Base-by-base conservation (phyloP, 2,888 invertebrate genomes). In the Hirtodrosophila alboralis region DNA sequence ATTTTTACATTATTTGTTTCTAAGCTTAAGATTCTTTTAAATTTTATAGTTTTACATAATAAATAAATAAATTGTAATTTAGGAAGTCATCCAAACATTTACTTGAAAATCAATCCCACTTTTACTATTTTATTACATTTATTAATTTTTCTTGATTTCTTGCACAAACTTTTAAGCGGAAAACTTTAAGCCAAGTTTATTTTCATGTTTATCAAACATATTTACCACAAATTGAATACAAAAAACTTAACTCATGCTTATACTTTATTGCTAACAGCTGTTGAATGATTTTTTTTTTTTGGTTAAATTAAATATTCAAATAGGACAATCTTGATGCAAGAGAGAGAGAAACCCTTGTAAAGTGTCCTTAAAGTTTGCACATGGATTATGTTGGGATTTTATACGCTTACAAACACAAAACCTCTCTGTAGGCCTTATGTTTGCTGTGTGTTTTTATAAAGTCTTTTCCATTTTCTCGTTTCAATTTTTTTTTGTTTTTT, bases 331-430 rank as follows among this genome's bases (percentile, higher is more conserved):
- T 70, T 45, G 58, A 69, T 66, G 71, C 61, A n/a, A n/a, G n/a
- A n/a, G 56, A 21, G 16, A 37, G 13, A 26, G 18, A 37, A 43
- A 59, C 66, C 69, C 52, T 59, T 60, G 75, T 30, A 73, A 75
- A 76, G 66, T 73, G 77, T 77, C 81, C 81, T 80, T 77, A 80
- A 77, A 77, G 77, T 77, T 80, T 77, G 73, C 76, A 76, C 73
- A 74, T 60, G 80, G 83, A 75, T 81, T 78, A 81, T 61, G 79
- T 57, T 79, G 40, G 75, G 59, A 65, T 78, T 71, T n/a, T 73
- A 57, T 56, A 59, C 53, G 73, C 57, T 62, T 69, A 72, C 65
- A 71, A 58, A 60, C 57, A 63, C 49, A 75, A 60, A 59, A 76
- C 63, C 67, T 71, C 54, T n/a, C n/a, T n/a, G n/a, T 45, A 56